Percentiles rank a stretch among this genome's conserved stretches.
Conservation (phyloP, 2,113 vertebrate species). For the Hemibagrus wyckioides region DNA sequence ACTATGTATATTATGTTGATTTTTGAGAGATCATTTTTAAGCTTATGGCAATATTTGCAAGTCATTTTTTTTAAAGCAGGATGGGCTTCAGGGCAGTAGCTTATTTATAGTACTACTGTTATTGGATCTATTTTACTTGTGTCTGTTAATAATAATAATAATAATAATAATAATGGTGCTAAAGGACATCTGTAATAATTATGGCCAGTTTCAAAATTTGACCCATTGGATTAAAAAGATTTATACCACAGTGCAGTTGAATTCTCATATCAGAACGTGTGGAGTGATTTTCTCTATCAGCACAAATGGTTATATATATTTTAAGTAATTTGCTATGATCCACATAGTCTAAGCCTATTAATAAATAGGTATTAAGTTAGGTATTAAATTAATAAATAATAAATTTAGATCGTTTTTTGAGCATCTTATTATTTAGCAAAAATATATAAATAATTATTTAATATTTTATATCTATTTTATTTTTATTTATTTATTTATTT, state of each 20-base stretch:
- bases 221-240: neutral
- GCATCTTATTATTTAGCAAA: neutral
- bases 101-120: neutral
- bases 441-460: no score
- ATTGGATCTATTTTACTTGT: neutral
- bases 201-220: neutral
- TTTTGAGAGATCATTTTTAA: neutral
- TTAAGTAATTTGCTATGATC: no score
- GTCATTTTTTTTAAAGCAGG: neutral
- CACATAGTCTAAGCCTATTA: neutral
- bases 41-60: neutral
- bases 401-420: no score
- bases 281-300: neutral
- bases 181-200: neutral
- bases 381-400: no score
- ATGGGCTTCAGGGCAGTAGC: neutral
- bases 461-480: no score
- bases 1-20: neutral
- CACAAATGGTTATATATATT: neutral
- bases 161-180: neutral
- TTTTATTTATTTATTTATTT: no score
- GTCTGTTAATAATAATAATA: no score
- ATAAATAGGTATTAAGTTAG: no score
- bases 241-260: neutral
- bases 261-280: neutral